Evolutionary conservation across 2,888 invertebrate species (phyloP), one percentile per base, ranked within the genome.

Genomic region (Cyaniris semiargus): DNA sequence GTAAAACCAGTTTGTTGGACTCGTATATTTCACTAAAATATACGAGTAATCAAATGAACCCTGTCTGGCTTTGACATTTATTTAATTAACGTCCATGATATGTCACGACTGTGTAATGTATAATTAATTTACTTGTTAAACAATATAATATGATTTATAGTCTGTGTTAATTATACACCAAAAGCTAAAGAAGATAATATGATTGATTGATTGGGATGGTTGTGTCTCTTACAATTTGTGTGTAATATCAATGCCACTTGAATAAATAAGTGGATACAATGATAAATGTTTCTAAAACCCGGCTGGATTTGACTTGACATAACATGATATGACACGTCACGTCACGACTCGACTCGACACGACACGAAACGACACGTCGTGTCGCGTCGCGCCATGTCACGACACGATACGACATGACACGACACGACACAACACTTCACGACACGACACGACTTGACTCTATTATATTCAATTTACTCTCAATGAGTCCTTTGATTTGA

Each of bases 21-120:
- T 53, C 15, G 53, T 53, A 18, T 18, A 53, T 53, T 5, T 53
- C 13, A 53, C 13, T 18, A 18, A 53, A 53, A 53, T 18, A 53
- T 53, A 44, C 53, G 53, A 53, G 18, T 18, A 53, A 53, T 53
- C 53, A 18, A 18, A 53, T 53, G 18, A 53, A 5, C 5, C 53
- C 18, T 53, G 53, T 18, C 53, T 53, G 53, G 18, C 18, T 53
- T 53, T 53, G 53, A 18, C 53, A 53, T 53, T 53, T 53, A 53
- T 53, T 53, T 53, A 53, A 53, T 53, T 53, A 53, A 18, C 53
- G 53, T 53, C 5, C 53, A 18, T 53, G 53, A 15, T 53, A 15
- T 53, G 18, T 18, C 53, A 53, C 82, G 83, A 77, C 83, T 53
- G 53, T 53, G 53, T 53, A 53, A 53, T 18, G 53, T 53, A 53